Evolutionary conservation across 2,888 invertebrate genomes (phyloP).

Genomic region (Diaphora mendica): DNA sequence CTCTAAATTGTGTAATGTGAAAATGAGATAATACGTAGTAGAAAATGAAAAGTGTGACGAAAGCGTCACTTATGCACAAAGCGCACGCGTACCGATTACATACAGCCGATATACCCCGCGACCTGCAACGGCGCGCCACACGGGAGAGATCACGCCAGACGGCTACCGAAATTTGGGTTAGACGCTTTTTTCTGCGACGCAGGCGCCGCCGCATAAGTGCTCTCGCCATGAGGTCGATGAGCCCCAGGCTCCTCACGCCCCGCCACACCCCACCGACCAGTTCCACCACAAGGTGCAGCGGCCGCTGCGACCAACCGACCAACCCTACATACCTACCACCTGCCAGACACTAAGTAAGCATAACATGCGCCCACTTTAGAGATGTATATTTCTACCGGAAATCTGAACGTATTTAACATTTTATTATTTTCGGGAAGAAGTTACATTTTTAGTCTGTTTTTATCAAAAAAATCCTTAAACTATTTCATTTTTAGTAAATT

Average conservation of each 20-base stretch:
- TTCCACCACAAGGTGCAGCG: slow-evolving; percentile 83
- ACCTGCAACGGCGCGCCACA: slow-evolving; percentile 39
- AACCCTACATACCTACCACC: slow-evolving; percentile 84
- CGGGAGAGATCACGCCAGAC: slow-evolving; percentile 78
- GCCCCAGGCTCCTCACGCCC: slow-evolving; percentile 62
- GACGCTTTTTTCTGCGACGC: slow-evolving; percentile 77
- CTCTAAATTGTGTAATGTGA: neutral
- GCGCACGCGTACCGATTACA: slow-evolving; percentile 74
- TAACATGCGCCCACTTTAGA: slow-evolving; percentile 63
- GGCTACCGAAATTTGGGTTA: slow-evolving; percentile 84
- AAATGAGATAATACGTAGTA: neutral
- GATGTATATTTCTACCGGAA: slow-evolving; percentile 35
- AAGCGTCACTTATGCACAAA: slow-evolving; percentile 44
- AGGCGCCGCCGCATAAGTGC: slow-evolving; percentile 69
- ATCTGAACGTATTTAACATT: slow-evolving; percentile 23
- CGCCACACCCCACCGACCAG: slow-evolving; percentile 69
- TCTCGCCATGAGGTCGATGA: slow-evolving; percentile 78
- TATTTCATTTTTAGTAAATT: neutral
- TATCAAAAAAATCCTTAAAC: neutral
- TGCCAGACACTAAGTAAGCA: slow-evolving; percentile 82
- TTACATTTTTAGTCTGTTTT: neutral
- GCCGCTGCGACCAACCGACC: slow-evolving; percentile 70
- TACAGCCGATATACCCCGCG: slow-evolving; percentile 60
- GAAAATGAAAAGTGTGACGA: slow-evolving; percentile 43
- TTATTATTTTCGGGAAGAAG: neutral